A percentile compares a stretch with the other conserved stretches of the same genome.
Evolutionary conservation across 2,888 invertebrate genomes (phyloP).

Genomic region (Hydriomena furcata): DNA sequence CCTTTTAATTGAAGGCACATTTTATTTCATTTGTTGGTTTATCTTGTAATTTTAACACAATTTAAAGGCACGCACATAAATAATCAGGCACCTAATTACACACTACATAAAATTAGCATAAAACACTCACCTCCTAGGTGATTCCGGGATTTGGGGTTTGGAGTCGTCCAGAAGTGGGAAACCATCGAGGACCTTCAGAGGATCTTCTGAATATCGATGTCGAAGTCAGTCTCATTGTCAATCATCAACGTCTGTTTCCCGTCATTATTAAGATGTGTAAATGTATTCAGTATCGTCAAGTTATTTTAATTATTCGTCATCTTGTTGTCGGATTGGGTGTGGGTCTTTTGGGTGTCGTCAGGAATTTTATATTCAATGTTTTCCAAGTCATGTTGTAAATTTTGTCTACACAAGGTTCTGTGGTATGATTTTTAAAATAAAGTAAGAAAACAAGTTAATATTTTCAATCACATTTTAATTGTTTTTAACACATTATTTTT

Average conservation of each 20-base stretch:
- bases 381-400: not conserved
- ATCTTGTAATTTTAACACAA: slow-evolving; percentile 7
- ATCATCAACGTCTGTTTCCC: not conserved
- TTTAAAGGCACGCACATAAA: slow-evolving; percentile 28
- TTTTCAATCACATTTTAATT: slow-evolving; percentile 61
- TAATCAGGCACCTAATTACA: slow-evolving; percentile 31
- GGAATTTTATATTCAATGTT: not conserved
- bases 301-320: not conserved
- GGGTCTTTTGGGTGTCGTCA: not conserved
- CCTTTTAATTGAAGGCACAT: too few relatives aligned
- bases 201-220: slow-evolving; percentile 37
- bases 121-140: slow-evolving; percentile 68
- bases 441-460: slow-evolving; percentile 29
- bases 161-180: slow-evolving; percentile 55
- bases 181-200: slow-evolving; percentile 58
- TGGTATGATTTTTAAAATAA: not conserved
- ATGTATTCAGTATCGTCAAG: too few relatives aligned
- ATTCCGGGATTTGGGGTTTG: slow-evolving; percentile 63
- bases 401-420: not conserved
- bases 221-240: slow-evolving; percentile 41
- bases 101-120: slow-evolving; percentile 40
- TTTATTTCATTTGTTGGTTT: too few relatives aligned
- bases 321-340: not conserved
- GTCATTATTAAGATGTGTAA: not conserved
- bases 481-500: slow-evolving; percentile 72